Percentiles rank a stretch among this genome's conserved stretches.
These are phyloP conservation scores for Aurelia coerulea DNA, from an alignment of 30 jellyfish, hydroid and myxozoan species.

Conservation along the genomic window DNA sequence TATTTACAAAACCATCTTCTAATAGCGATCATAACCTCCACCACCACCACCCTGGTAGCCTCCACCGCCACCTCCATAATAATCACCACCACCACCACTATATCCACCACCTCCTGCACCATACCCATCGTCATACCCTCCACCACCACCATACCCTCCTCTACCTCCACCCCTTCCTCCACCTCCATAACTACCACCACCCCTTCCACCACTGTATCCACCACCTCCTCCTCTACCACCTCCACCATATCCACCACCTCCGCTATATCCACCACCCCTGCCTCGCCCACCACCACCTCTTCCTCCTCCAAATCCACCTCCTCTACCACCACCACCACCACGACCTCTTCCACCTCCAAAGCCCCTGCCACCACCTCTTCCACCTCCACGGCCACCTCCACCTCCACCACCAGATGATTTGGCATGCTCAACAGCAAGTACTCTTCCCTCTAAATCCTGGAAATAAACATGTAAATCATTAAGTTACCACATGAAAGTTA, in stretches of 20 bases:
- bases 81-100: constrained; percentile 27
- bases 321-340: constrained; percentile 67
- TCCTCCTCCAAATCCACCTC: constrained; percentile 64
- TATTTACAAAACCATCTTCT: not conserved
- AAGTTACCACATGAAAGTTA: too few relatives aligned
- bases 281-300: constrained; percentile 79
- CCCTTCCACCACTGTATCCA: constrained; percentile 70
- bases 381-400: constrained; percentile 37
- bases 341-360: constrained; percentile 67
- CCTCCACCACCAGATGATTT: constrained; percentile 50
- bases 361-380: constrained; percentile 78
- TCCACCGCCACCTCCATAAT: constrained; percentile 55
- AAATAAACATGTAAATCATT: not conserved
- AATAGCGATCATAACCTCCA: constrained; percentile 42
- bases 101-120: constrained; percentile 54
- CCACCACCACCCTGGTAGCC: constrained; percentile 54
- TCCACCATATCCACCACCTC: constrained; percentile 62
- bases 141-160: constrained; percentile 55
- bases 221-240: constrained; percentile 83
- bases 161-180: constrained; percentile 77
- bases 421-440: constrained; percentile 32
- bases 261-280: constrained; percentile 70
- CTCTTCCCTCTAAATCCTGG: constrained; percentile 28
- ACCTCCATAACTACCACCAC: constrained; percentile 68
- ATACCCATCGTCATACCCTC: constrained; percentile 16